Conservation (phyloP, 2,113 vertebrate species). For the Mirounga angustirostris region DNA sequence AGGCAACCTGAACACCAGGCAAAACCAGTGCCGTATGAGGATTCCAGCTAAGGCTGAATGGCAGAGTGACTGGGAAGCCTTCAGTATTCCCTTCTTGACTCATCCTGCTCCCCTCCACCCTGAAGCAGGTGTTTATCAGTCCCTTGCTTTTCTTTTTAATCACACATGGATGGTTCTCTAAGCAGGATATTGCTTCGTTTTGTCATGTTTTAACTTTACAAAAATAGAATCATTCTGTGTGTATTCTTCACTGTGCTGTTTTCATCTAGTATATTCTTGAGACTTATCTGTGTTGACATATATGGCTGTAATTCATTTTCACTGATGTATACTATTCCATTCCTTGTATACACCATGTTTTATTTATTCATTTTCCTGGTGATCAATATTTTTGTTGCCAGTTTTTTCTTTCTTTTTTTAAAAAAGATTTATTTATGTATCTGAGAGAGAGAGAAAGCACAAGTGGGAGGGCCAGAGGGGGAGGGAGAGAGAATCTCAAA, state of each 20-base stretch:
- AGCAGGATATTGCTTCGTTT: neutral
- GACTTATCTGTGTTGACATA: neutral
- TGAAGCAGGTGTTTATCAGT: neutral
- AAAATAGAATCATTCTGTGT: neutral
- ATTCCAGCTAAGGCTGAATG: neutral
- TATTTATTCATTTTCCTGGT: neutral
- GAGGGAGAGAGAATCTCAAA: neutral
- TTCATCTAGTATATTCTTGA: constrained; percentile 13
- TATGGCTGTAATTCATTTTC: neutral
- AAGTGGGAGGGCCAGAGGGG: neutral
- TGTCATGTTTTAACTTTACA: neutral
- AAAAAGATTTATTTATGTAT: neutral
- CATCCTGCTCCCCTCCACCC: neutral
- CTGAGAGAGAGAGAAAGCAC: neutral
- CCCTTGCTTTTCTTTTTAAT: constrained; percentile 14
- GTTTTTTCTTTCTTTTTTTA: neutral
- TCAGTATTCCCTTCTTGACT: neutral
- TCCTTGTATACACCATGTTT: neutral
- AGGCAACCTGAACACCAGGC: neutral
- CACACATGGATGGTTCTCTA: neutral
- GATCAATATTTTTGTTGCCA: constrained; percentile 29
- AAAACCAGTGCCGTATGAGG: neutral
- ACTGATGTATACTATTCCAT: neutral
- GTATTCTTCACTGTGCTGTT: neutral
- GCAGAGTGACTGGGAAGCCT: neutral